Percentiles rank a stretch among this genome's conserved stretches.
Conservation (phyloP, 2,888 invertebrate species). For the Acholoe squamosa region DNA sequence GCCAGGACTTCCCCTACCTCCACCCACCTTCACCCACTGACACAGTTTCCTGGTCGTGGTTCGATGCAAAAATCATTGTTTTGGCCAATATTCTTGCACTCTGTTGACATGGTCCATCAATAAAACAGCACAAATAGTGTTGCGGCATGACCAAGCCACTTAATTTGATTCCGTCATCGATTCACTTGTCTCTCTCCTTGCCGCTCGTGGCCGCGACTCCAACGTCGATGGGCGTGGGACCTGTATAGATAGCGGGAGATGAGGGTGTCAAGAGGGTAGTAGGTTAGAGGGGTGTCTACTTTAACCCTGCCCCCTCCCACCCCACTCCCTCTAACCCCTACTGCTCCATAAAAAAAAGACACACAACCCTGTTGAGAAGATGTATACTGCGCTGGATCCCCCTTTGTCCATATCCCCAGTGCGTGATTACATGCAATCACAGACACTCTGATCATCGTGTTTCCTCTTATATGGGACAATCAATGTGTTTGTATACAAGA, state of each 20-base stretch:
- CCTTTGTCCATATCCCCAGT: not conserved
- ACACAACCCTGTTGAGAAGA: too few species aligned
- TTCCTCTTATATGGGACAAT: not conserved
- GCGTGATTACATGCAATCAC: not conserved
- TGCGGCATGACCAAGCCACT: conserved; percentile 56
- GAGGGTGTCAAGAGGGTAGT: not conserved
- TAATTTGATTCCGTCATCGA: conserved; percentile 61
- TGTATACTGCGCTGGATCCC: too few species aligned
- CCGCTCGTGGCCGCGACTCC: conserved; percentile 16
- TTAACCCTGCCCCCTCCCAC: too few species aligned
- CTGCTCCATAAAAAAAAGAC: too few species aligned
- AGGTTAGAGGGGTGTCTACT: not conserved
- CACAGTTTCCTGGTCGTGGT: conserved; percentile 9
- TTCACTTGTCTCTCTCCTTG: conserved; percentile 45
- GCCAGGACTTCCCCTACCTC: not conserved
- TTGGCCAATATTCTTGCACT: conserved; percentile 58
- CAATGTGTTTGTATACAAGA: not conserved
- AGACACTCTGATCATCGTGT: not conserved
- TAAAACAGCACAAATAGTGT: conserved; percentile 60
- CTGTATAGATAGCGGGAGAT: conserved; percentile 33
- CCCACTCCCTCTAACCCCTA: too few species aligned
- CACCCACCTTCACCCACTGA: conserved; percentile 33
- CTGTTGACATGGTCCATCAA: conserved; percentile 56
- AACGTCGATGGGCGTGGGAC: not conserved
- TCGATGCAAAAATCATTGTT: conserved; percentile 60